Evolutionary conservation across 2,797 vertebrate species (phyloP), one percentile per base, ranked within the genome.

Genomic region (Leucoraja ocellata): DNA sequence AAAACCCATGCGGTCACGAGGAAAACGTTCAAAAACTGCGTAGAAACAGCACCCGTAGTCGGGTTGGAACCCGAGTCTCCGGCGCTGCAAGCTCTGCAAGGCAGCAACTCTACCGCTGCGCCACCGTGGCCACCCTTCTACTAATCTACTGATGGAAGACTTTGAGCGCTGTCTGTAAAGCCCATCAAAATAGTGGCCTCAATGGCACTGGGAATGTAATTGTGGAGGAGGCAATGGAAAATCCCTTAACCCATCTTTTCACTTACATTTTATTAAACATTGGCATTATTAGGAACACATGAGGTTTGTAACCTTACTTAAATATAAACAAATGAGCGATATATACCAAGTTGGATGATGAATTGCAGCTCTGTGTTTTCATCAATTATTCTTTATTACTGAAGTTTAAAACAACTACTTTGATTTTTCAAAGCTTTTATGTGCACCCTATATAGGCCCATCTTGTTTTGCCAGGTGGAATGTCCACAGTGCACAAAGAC

Each of bases 381-480:
- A 93, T 93, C 93, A 94, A 95, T 93, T 94, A 95, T 95, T 93
- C 94, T 95, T 93, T 94, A 93, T 94, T 95, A 78, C 94, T 95
- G 94, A 90, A 94, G 94, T 94, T 94, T 93, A 79, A 93, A 63
- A 79, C 32, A 79, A 93, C 84, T 88, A 36, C 84, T 88, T 79
- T 65, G 63, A 79, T 65, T 96, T 95, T 96, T 96, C 96, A 96
- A 96, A 95, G 94, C 96, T 96, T 97, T 97, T 95, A 95, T 94
- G 94, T 86, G 96, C 94, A 96, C 96, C 96, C 97, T 97, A 96
- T 94, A 94, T 94, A 94, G 93, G 94, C 94, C 96, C 96, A 96
- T 97, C 96, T 96, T 98, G 97, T 99, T 99, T 98, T 97, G 97
- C 97, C 98, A 99, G 98, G 98, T 99, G 98, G 97, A 97, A 94